These are phyloP conservation scores for Notiomystis cincta DNA, from an alignment of 2,113 vertebrate genomes.

Conservation along the genomic window DNA sequence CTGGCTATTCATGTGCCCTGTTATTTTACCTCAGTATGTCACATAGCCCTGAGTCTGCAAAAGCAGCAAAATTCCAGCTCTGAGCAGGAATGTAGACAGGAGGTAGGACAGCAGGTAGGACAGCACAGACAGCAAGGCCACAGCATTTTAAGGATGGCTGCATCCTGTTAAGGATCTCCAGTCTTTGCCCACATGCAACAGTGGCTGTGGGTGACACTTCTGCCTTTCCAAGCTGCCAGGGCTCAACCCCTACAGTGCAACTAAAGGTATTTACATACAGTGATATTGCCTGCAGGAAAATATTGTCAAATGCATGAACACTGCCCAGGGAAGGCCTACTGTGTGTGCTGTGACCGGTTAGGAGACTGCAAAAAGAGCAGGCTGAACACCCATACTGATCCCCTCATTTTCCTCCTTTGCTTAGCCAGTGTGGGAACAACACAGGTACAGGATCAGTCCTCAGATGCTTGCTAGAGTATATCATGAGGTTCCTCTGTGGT, in stretches of 20 bases:
- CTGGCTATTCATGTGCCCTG: not conserved
- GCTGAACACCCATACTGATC: not conserved
- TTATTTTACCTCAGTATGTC: not conserved
- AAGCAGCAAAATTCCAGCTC: not conserved
- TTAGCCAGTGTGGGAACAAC: not conserved
- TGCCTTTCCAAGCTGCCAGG: not conserved
- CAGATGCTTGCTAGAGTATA: not conserved
- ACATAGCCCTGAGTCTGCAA: not conserved
- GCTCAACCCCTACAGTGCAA: not conserved
- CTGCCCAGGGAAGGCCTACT: not conserved
- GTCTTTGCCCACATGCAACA: not conserved
- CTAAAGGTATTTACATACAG: not conserved
- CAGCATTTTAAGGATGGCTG: not conserved
- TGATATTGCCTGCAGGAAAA: not conserved
- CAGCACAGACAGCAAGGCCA: not conserved
- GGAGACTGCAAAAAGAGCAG: not conserved
- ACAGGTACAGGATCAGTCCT: not conserved
- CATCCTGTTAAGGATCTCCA: not conserved
- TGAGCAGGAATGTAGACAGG: not conserved
- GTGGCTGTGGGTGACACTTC: not conserved
- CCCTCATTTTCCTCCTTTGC: not conserved
- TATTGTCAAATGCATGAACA: not conserved
- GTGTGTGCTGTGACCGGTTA: fast-evolving
- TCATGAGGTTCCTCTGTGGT: not conserved
- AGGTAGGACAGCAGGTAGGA: not conserved